Conservation (phyloP, 2,113 vertebrate genomes). For the Prionailurus bengalensis region DNA sequence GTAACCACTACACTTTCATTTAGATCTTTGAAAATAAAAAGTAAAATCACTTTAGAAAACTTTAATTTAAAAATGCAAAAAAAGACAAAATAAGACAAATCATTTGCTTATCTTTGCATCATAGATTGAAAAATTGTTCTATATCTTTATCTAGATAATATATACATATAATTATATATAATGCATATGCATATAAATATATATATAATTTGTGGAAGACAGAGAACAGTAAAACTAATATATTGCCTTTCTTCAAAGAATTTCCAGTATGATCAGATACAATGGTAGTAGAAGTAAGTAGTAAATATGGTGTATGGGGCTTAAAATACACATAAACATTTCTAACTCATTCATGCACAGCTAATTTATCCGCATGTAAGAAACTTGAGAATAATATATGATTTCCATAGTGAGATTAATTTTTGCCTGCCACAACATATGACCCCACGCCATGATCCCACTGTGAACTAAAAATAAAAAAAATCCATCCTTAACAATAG, state of each 20-base stretch:
- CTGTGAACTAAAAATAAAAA: neutral
- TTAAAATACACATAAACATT: neutral
- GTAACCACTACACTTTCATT: neutral
- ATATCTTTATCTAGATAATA: neutral
- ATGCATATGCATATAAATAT: neutral
- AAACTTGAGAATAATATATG: neutral
- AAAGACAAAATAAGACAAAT: neutral
- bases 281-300: neutral
- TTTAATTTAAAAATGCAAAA: neutral
- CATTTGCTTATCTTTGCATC: conserved; percentile 17
- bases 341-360: neutral
- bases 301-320: neutral
- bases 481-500: neutral
- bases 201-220: neutral
- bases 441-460: neutral
- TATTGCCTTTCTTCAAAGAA: neutral
- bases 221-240: conserved; percentile 28
- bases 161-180: neutral
- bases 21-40: neutral
- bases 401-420: neutral
- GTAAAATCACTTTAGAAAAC: neutral
- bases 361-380: neutral
- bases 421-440: neutral
- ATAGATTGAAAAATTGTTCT: neutral
- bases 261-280: neutral